Evolutionary conservation across 2,888 invertebrate species (phyloP), one percentile per base, ranked within the genome.

Genomic region (Drosophila paramelanica): DNA sequence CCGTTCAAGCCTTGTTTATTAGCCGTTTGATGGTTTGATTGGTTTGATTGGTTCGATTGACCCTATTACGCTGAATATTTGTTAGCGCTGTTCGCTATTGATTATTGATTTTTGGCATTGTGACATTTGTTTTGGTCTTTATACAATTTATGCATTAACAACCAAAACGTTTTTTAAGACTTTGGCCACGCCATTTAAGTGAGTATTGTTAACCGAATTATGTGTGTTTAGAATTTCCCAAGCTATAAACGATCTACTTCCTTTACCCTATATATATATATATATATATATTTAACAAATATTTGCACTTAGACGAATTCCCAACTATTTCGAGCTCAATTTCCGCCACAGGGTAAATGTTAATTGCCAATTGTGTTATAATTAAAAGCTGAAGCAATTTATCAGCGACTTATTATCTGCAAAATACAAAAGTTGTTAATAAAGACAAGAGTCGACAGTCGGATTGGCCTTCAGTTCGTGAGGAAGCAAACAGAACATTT

Each of bases 311-410:
- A 58, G 31, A 4, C 27, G 47, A 50, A 47, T 20, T 13, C 45
- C 31, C 33, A 53, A 50, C 45, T 41, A 55, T 58, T 55, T 55
- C 50, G 45, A 31, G 53, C 41, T 71, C 39, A 65, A 76, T 81
- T 86, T 84, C 84, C 84, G 87, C 67, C 47, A 39, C 59, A 60
- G 59, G 67, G 74, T 74, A 74, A 86, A 86, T 75, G 88, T 84
- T 84, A 82, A 84, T 84, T 74, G 79, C 70, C 84, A 86, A 88
- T 88, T 88, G 84, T 84, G 64, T 70, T 61, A 64, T 65, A 74
- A 79, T 77, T 79, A 69, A 85, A 73, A 69, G 72, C 51, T 65
- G 68, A 46, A 50, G 53, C 68, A 69, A 74, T 70, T 60, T 84
- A 84, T 81, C 71, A 78, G 56, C 50, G 42, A 67, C 47, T 56